Evolutionary conservation across 2,113 vertebrate genomes (phyloP), one percentile per base, ranked within the genome.

Genomic region (Proteles cristata): DNA sequence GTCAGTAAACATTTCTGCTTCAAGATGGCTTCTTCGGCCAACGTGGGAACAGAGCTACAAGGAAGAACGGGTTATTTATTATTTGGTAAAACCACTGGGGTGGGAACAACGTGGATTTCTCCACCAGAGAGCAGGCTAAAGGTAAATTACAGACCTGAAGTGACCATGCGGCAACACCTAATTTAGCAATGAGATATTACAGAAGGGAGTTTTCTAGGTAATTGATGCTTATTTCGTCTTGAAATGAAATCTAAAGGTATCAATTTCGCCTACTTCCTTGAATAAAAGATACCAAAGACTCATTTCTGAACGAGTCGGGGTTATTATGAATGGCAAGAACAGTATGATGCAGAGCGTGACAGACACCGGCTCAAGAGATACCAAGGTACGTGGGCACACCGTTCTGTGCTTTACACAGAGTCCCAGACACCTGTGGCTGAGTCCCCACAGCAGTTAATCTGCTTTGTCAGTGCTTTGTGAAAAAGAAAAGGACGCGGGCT

Each of bases 1-100:
- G 99, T 99, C 98, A 99, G 99, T 97, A 99, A 99, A 98, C 99
- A 99, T 97, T 99, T 99, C 17, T 98, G 98, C 98, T 98, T 99
- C 94, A 85, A 0, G 97, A 98, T 26, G 88, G 98, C 58, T 97
- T 99, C 99, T 95, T 98, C 98, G 2, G 96, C 73, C 71, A 95
- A 65, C 15, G 90, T 3, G 45, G 96, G 90, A 69, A 73, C 77
- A 43, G 97, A 90, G 95, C 99, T 99, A 94, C 89, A 96, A 96
- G 94, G 71, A 77, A 63, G 90, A 82, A 90, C 0, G 33, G 4
- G 68, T 77, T 48, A 48, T 69, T 77, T 16, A 31, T 74, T 35
- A 61, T 2, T 94, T 43, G 87, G 4, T 55, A 26, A 50, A 31
- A 45, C 55, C 82, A 19, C 53, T 16, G 11, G 9, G 68, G 31